These are phyloP conservation scores for Orthosia gothica DNA, from an alignment of 2,888 invertebrate species.

Conservation along the genomic window DNA sequence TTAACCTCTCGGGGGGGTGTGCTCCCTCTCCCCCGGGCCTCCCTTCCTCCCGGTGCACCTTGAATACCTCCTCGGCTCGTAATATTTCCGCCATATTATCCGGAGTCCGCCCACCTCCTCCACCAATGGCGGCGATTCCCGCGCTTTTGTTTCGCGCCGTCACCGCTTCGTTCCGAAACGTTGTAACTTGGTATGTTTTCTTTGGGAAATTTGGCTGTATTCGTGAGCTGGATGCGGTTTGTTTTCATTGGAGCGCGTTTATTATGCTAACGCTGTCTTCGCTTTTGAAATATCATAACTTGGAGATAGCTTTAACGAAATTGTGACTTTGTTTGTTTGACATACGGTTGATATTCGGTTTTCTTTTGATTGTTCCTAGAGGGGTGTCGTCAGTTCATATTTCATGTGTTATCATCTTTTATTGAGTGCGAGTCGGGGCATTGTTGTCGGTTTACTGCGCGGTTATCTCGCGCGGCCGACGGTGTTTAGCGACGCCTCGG, in stretches of 20 bases:
- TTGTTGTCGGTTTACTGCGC: constrained; percentile 90
- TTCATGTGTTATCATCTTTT: constrained; percentile 92
- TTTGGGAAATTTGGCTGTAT: constrained; percentile 90
- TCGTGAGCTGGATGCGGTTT: constrained; percentile 85
- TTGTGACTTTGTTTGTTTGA: constrained; percentile 62
- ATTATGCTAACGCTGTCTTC: constrained; percentile 81
- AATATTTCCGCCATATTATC: constrained; percentile 91
- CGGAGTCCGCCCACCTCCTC: constrained; percentile 90
- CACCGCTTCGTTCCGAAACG: constrained; percentile 88
- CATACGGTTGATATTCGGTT: constrained; percentile 66
- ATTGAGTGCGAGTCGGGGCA: constrained; percentile 90
- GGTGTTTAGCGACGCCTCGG: constrained; percentile 87
- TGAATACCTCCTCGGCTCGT: constrained; percentile 88
- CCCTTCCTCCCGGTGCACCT: constrained; percentile 83
- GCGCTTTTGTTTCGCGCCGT: constrained; percentile 90
- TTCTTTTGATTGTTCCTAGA: constrained; percentile 69
- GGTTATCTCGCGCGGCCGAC: constrained; percentile 88
- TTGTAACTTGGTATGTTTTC: constrained; percentile 87
- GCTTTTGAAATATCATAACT: constrained; percentile 78
- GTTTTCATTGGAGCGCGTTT: constrained; percentile 87
- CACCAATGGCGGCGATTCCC: constrained; percentile 89
- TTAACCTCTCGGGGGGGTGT: constrained; percentile 87
- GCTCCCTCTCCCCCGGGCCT: constrained; percentile 71
- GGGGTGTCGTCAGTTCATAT: constrained; percentile 90
- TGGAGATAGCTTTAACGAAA: constrained; percentile 35